phyloP scores from a whole-genome alignment of 2,888 invertebrate species.

The Agrochola circellaris region DNA sequence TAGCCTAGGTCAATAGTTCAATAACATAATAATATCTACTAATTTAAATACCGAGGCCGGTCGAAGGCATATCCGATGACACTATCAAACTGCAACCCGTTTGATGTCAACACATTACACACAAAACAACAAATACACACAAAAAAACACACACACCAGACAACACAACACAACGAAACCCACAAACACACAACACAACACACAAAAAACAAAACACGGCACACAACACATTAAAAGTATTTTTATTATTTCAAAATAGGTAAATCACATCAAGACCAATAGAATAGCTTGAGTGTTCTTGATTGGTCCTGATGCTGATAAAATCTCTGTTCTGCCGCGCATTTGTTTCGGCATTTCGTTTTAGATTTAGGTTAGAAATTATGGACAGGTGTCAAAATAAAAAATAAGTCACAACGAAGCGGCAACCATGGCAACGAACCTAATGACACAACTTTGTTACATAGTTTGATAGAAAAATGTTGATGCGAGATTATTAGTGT shows the following conservation, averaged over 20 bases:
- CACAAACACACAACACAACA: background rate
- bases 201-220: background rate
- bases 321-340: too few relatives aligned
- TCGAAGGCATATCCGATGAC: slow-evolving; percentile 30
- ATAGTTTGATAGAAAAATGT: background rate
- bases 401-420: background rate
- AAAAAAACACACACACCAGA: background rate
- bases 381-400: background rate
- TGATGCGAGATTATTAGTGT: background rate
- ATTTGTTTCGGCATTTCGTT: background rate
- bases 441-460: background rate
- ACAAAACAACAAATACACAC: background rate
- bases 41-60: slow-evolving; percentile 35
- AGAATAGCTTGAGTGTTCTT: too few relatives aligned
- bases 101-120: background rate
- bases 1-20: slow-evolving; percentile 33
- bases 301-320: background rate
- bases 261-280: background rate
- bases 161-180: background rate
- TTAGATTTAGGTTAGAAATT: background rate
- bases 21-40: slow-evolving; percentile 12
- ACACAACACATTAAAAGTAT: background rate
- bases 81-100: background rate
- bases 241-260: background rate
- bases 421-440: background rate